Conservation (phyloP, 35 echinoderm and acorn worm species). For the Holothuria glaberrima region DNA sequence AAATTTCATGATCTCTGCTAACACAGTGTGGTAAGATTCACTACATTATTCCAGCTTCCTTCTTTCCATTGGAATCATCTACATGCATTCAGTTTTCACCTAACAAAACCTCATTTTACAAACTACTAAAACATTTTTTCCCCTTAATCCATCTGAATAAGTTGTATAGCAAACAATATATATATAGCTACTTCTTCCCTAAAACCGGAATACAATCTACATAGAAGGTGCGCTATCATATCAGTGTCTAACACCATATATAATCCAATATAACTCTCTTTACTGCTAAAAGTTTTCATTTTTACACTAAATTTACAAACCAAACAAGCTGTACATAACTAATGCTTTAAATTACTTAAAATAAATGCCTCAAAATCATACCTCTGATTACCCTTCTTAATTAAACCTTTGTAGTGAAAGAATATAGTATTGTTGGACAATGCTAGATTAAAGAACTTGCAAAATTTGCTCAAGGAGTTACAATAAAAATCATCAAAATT, state of each 20-base stretch:
- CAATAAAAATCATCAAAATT: too few species aligned
- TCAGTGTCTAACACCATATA: conserved; percentile 16
- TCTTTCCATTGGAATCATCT: not conserved
- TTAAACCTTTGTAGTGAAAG: not conserved
- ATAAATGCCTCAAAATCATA: not conserved
- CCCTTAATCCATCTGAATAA: too few species aligned
- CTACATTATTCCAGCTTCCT: too few species aligned
- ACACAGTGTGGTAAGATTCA: too few species aligned
- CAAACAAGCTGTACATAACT: not conserved
- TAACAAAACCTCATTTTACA: not conserved
- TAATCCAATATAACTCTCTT: conserved; percentile 32
- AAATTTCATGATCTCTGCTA: too few species aligned
- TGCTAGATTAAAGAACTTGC: not conserved
- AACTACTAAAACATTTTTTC: not conserved
- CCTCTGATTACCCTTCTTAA: not conserved
- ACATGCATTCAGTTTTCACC: not conserved
- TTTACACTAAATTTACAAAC: conserved; percentile 51
- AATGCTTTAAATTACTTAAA: not conserved
- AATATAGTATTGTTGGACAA: not conserved
- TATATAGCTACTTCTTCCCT: not conserved
- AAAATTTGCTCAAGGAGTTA: too few species aligned
- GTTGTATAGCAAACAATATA: conserved; percentile 6
- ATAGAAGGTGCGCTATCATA: too few species aligned
- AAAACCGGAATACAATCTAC: not conserved
- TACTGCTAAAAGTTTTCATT: not conserved